These are phyloP conservation scores for Trachemys scripta DNA, from an alignment of 2,113 vertebrate genomes.

Conservation along the genomic window DNA sequence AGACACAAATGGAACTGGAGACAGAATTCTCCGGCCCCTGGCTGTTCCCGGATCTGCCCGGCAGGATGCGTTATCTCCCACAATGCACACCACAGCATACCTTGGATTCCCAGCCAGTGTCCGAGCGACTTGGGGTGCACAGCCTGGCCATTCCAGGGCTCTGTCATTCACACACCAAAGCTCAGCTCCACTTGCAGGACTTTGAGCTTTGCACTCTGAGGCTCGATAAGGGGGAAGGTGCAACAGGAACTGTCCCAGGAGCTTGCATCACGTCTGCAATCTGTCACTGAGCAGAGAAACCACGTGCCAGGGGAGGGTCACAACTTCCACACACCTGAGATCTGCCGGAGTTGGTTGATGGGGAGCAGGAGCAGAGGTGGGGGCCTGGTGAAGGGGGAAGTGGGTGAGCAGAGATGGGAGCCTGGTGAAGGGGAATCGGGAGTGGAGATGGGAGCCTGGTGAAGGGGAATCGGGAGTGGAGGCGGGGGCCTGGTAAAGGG, in stretches of 20 bases:
- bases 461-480: no score
- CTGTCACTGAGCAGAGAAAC: not conserved
- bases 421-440: no score
- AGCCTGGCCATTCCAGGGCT: not conserved
- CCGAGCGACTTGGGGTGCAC: not conserved
- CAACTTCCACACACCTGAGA: not conserved
- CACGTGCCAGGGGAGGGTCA: not conserved
- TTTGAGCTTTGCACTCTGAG: not conserved
- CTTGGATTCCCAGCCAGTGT: fast-evolving
- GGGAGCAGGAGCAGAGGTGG: no score
- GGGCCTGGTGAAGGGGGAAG: no score
- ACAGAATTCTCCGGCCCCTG: not conserved
- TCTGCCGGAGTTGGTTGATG: not conserved
- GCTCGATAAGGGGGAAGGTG: not conserved
- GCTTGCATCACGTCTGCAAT: not conserved
- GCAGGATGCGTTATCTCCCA: fast-evolving
- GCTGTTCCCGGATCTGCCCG: not conserved
- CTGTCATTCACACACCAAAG: not conserved
- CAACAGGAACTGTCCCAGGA: not conserved
- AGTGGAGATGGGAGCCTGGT: no score
- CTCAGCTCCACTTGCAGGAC: not conserved
- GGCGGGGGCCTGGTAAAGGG: no score
- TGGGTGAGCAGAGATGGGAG: no score
- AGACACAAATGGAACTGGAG: fast-evolving
- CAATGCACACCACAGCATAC: fast-evolving